These are phyloP conservation scores for Pharmacophagus antenor DNA, from an alignment of 2,888 invertebrate species.

Conservation along the genomic window DNA sequence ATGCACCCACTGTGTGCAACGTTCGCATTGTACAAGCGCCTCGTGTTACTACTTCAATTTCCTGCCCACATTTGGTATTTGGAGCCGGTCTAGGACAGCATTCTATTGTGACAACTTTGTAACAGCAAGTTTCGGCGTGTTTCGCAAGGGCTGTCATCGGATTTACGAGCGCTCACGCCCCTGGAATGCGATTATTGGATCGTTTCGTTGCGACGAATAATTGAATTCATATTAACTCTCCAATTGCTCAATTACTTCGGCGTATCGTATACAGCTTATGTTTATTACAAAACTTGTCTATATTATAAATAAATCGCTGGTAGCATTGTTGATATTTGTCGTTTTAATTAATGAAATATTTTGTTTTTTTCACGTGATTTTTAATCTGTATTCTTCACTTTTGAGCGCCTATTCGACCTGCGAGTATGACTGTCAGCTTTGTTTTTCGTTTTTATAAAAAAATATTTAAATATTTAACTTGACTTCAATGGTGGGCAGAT, in stretches of 20 bases:
- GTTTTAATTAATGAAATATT: no score
- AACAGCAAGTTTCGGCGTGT: slow-evolving; percentile 37
- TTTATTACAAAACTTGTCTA: no score
- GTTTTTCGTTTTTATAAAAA: no score
- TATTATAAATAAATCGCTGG: no score
- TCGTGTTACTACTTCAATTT: slow-evolving; percentile 38
- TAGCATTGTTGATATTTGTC: no score
- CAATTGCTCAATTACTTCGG: slow-evolving; percentile 16
- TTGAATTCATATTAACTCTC: slow-evolving; percentile 27
- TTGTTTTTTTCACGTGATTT: no score
- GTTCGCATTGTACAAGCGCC: slow-evolving; percentile 25
- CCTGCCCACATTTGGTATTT: slow-evolving; percentile 48
- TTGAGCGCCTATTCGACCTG: no score
- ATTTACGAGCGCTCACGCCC: slow-evolving; percentile 36
- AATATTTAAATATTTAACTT: no score
- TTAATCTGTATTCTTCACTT: no score
- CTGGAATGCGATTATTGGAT: slow-evolving; percentile 33
- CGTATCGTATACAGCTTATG: no score
- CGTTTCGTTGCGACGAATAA: slow-evolving; percentile 28
- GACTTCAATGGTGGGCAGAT: no score
- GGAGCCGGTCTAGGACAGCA: slow-evolving; percentile 40
- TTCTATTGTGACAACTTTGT: slow-evolving; percentile 44
- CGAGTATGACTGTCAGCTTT: no score
- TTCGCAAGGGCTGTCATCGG: slow-evolving; percentile 42
- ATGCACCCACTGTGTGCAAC: slow-evolving; percentile 16